These are phyloP conservation scores for Spilarctia lutea DNA, from an alignment of 2,888 invertebrate genomes.

Conservation along the genomic window DNA sequence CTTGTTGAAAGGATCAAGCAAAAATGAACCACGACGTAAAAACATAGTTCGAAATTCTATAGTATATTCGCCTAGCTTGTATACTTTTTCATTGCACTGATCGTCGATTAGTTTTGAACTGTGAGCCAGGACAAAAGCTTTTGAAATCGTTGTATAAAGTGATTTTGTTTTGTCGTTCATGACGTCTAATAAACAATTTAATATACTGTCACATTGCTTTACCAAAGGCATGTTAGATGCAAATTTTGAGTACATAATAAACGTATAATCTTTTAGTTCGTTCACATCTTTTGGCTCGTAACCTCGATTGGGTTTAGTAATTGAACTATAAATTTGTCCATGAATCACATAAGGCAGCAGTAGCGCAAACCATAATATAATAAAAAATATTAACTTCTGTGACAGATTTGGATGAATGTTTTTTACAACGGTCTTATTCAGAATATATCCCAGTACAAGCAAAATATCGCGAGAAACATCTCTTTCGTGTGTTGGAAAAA, in stretches of 20 bases:
- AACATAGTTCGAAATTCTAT: conserved; percentile 47
- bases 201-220: conserved; percentile 39
- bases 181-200: conserved; percentile 51
- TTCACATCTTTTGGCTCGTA: conserved; percentile 41
- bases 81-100: conserved; percentile 41
- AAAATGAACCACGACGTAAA: conserved; percentile 59
- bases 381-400: conserved; percentile 44
- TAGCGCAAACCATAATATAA: conserved; percentile 49
- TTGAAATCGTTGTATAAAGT: conserved; percentile 49
- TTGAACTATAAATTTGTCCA: conserved; percentile 52
- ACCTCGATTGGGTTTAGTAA: conserved; percentile 50
- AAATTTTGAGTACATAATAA: conserved; percentile 26
- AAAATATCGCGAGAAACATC: conserved; percentile 49
- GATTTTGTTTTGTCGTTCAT: conserved; percentile 29
- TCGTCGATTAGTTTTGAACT: conserved; percentile 46
- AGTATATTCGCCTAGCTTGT: conserved; percentile 41
- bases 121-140: conserved; percentile 30
- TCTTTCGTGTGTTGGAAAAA: conserved; percentile 44
- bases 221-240: not conserved
- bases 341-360: conserved; percentile 56
- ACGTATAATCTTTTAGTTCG: conserved; percentile 37
- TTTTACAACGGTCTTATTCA: conserved; percentile 46
- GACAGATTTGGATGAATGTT: conserved; percentile 41
- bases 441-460: conserved; percentile 56
- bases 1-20: conserved; percentile 30